phyloP scores from a whole-genome alignment of 2,113 vertebrate genomes.

The Nymphicus hollandicus region DNA sequence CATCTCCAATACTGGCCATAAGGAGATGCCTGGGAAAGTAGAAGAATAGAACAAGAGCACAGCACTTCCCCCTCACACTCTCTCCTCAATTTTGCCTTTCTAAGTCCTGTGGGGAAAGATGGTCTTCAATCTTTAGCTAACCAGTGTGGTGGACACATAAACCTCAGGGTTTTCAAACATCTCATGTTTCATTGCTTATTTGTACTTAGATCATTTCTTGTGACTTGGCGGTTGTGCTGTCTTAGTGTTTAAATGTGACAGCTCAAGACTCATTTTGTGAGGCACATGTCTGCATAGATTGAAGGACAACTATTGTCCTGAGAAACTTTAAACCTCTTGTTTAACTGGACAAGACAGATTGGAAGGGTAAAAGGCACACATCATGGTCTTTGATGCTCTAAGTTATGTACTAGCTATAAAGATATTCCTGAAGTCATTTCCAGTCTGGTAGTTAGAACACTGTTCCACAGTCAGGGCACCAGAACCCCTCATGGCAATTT shows the following conservation, averaged over 20 bases:
- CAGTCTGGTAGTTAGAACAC: neutral
- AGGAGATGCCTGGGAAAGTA: neutral
- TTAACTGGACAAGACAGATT: neutral
- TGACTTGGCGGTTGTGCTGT: neutral
- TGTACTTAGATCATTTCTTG: neutral
- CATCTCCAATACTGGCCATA: neutral
- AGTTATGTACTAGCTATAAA: neutral
- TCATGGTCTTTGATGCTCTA: neutral
- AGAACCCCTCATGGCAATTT: neutral
- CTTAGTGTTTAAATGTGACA: neutral
- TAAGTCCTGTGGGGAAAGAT: neutral
- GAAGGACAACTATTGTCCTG: neutral
- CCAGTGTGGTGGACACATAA: neutral
- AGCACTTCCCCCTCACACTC: neutral
- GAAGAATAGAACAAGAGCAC: neutral
- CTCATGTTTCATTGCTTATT: neutral
- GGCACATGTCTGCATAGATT: neutral
- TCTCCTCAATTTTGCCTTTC: neutral
- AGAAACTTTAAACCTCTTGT: conserved; percentile 7
- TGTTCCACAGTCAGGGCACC: neutral
- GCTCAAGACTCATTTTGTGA: neutral
- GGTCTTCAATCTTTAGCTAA: conserved; percentile 4
- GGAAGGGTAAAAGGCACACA: neutral
- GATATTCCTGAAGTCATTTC: neutral
- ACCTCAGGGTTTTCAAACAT: neutral